Percentiles rank a stretch among this genome's conserved stretches.
Evolutionary conservation across 2,113 vertebrate species (phyloP).

Genomic region (Gallinago media): DNA sequence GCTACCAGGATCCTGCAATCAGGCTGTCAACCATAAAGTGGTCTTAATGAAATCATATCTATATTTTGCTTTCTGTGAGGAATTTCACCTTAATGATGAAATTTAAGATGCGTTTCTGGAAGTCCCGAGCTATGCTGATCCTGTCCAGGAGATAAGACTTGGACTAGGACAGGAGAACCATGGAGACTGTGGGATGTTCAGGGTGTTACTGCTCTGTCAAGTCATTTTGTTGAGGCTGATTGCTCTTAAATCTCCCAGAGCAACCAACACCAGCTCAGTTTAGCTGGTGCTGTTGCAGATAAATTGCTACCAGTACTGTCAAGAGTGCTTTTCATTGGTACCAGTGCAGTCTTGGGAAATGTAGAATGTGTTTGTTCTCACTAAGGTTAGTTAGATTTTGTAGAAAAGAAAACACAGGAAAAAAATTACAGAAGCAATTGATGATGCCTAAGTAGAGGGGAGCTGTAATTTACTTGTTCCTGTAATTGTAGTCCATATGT

Average conservation of each 20-base stretch:
- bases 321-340: background rate
- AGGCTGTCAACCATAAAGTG: background rate
- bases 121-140: background rate
- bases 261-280: background rate
- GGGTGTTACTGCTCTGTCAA: background rate
- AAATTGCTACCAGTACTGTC: background rate
- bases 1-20: background rate
- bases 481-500: background rate
- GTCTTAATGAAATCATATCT: background rate
- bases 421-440: background rate
- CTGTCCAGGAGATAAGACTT: background rate
- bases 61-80: background rate
- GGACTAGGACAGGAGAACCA: background rate
- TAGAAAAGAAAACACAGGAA: background rate
- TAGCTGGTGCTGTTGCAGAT: background rate
- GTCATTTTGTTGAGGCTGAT: background rate
- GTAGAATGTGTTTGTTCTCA: background rate
- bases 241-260: background rate
- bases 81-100: background rate
- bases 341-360: background rate
- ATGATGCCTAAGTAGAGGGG: background rate
- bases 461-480: background rate
- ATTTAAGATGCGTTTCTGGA: background rate
- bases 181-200: background rate
- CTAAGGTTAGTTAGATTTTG: background rate